Base-by-base conservation (phyloP, 2,797 vertebrate species). In the Kryptolebias ocellatus region DNA sequence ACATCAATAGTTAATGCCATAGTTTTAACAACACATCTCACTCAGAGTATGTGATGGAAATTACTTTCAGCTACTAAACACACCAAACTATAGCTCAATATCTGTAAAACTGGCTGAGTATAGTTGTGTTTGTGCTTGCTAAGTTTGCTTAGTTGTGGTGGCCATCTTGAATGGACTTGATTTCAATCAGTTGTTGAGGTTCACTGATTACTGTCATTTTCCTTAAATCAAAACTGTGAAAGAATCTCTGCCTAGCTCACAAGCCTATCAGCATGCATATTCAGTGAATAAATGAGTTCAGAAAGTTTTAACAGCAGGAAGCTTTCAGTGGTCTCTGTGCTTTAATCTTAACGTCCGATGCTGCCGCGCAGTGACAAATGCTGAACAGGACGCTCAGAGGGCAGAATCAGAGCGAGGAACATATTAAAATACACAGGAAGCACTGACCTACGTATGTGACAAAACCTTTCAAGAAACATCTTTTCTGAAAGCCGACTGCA, bases 401-500 rank as follows among this genome's bases (percentile, higher is more conserved):
- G 78, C 84, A 79, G 50, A 71, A 73, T 60, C 79, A 69, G 69
- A 84, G 72, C 72, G 57, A 82, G 72, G 76, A 67, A 84, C 63
- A 18, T 72, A 74, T 78, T 80, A 85, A 88, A 83, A 87, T 75
- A 70, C 77, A 68, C 39, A 62, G 67, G 44, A 52, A 79, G 72
- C 14, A 34, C 60, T 72, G 86, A 85, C 82, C 78, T 87, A 79
- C 44, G 55, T 60, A 50, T 5, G 9, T 61, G 67, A 64, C 56
- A 34, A 78, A 84, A 85, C 69, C 83, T 83, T 82, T 68, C 60
- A 51, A 28, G 34, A 66, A 87, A 84, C 85, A 89, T 90, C 87
- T 90, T 87, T 72, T 92, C 80, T 55, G 44, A 68, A 64, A 75
- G 47, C 59, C 63, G 71, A 75, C 50, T 28, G 58, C 58, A 74